phyloP scores from a whole-genome alignment of 2,888 invertebrate genomes.

The Eupeodes latifasciatus region DNA sequence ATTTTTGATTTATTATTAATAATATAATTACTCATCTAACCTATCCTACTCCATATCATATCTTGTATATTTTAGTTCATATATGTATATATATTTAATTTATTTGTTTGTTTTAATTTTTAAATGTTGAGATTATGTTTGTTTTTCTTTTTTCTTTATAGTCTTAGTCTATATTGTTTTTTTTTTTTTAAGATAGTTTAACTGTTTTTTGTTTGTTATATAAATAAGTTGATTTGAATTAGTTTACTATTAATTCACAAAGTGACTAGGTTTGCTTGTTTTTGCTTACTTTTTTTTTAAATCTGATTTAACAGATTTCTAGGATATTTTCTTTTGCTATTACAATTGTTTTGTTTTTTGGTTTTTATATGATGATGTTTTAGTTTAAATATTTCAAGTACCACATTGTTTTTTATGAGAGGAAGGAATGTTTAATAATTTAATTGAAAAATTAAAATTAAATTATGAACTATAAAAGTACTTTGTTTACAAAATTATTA shows the following conservation, averaged over 20 bases:
- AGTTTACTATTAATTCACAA: conserved; percentile 72
- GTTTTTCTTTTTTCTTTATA: conserved; percentile 24
- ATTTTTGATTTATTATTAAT: conserved; percentile 54
- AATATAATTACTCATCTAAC: conserved; percentile 64
- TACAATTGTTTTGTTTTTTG: conserved; percentile 19
- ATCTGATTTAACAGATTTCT: conserved; percentile 41
- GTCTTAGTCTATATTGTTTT: conserved; percentile 69
- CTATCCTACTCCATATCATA: conserved; percentile 63
- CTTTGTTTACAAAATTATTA: background rate
- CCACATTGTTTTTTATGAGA: conserved; percentile 18
- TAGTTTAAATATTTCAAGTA: conserved; percentile 14
- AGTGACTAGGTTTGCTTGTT: conserved; percentile 67
- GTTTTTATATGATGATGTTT: conserved; percentile 21
- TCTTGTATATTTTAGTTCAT: conserved; percentile 68
- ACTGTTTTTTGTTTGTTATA: conserved; percentile 20
- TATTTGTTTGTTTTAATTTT: conserved; percentile 18
- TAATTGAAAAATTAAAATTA: background rate
- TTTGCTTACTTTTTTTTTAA: conserved; percentile 6
- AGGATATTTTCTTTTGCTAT: conserved; percentile 58
- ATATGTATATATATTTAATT: conserved; percentile 41
- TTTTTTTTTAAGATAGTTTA: conserved; percentile 52
- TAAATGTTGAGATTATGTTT: conserved; percentile 64
- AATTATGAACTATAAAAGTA: background rate
- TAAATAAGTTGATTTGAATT: conserved; percentile 68
- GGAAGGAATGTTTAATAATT: conserved; percentile 33